Evolutionary conservation across 2,113 vertebrate species (phyloP).

Genomic region (Laterallus jamaicensis): DNA sequence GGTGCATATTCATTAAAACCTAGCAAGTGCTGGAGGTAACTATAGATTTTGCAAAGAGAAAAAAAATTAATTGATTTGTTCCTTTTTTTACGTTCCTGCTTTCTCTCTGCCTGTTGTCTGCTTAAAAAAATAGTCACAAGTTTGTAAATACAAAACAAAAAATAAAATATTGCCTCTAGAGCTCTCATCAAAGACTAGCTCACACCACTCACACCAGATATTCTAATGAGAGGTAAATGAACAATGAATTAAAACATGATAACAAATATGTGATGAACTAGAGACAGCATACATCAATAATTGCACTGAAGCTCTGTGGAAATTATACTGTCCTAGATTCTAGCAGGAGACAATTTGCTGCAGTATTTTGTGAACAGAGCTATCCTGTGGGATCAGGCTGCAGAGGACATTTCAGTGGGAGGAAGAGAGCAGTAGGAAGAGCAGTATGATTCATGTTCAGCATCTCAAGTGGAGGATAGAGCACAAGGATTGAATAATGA

Average conservation of each 20-base stretch:
- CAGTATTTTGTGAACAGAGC: conserved; percentile 72
- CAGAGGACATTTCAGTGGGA: conserved; percentile 80
- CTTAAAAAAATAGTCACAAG: conserved; percentile 36
- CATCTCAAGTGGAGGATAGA: conserved; percentile 89
- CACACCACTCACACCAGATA: conserved; percentile 55
- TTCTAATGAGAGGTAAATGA: conserved; percentile 68
- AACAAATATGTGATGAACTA: conserved; percentile 68
- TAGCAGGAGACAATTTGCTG: conserved; percentile 65
- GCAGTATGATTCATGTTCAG: conserved; percentile 87
- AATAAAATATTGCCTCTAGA: conserved; percentile 63
- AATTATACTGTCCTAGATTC: conserved; percentile 53
- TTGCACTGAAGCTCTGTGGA: conserved; percentile 56
- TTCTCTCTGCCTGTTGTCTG: conserved; percentile 8
- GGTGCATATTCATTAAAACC: background rate
- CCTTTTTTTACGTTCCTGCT: background rate
- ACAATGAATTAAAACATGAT: conserved; percentile 64
- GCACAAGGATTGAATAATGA: conserved; percentile 93
- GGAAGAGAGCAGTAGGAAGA: conserved; percentile 76
- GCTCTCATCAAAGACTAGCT: conserved; percentile 47
- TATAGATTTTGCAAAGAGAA: background rate
- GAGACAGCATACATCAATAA: conserved; percentile 64
- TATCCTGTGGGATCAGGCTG: conserved; percentile 76
- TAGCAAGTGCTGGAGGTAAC: background rate
- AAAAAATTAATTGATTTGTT: conserved; percentile 1
- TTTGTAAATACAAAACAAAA: conserved; percentile 48